A percentile compares a stretch with the other conserved stretches of the same genome.
Evolutionary conservation across 2,888 invertebrate species (phyloP).

Genomic region (Amphipoea lucens): DNA sequence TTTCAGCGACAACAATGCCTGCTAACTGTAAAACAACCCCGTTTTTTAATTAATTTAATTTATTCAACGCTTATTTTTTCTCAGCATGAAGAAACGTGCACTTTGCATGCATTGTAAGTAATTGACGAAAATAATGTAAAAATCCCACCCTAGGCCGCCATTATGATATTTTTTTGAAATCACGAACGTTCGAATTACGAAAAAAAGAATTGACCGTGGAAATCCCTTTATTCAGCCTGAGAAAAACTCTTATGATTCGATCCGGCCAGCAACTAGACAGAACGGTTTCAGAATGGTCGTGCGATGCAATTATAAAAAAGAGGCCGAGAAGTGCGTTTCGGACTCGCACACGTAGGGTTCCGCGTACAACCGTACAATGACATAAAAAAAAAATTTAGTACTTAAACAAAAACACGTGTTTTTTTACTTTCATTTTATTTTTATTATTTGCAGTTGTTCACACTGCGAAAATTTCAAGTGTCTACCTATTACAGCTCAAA

Average conservation of each 20-base stretch:
- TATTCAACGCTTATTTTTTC: slow-evolving; percentile 8
- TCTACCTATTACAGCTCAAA: rapidly evolving
- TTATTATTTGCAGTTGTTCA: background rate
- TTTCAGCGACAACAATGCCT: background rate
- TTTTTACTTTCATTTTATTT: background rate
- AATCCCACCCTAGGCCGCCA: slow-evolving; percentile 28
- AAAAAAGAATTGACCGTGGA: slow-evolving; percentile 46
- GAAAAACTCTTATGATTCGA: slow-evolving; percentile 57
- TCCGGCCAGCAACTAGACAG: slow-evolving; percentile 42
- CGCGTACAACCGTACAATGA: background rate
- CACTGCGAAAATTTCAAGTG: background rate
- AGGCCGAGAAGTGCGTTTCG: background rate
- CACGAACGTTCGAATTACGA: slow-evolving; percentile 52
- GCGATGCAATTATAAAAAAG: slow-evolving; percentile 56
- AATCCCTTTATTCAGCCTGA: slow-evolving; percentile 52
- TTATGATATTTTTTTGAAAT: slow-evolving; percentile 54
- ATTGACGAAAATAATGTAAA: slow-evolving; percentile 37
- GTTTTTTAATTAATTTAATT: background rate
- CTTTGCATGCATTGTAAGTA: background rate
- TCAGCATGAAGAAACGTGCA: slow-evolving; percentile 21
- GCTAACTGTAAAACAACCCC: background rate
- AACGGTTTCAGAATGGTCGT: slow-evolving; percentile 51
- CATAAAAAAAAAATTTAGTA: no score
- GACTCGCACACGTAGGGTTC: background rate
- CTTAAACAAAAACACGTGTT: no score